Conservation (phyloP, 2,797 vertebrate species). For the Eurystomus glaucurus region DNA sequence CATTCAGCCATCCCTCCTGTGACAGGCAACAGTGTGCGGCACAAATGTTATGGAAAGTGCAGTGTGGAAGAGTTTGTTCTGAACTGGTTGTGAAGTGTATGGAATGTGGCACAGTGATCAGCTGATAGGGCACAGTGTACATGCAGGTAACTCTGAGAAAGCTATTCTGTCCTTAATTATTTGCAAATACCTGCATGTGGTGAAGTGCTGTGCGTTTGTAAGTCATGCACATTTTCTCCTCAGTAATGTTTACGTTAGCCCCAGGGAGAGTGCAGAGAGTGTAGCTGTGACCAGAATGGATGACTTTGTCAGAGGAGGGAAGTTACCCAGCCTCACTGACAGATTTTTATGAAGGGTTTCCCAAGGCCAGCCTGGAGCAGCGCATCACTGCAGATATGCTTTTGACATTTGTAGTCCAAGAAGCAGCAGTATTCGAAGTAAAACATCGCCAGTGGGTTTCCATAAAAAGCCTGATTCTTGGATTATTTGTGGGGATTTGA, state of each 20-base stretch:
- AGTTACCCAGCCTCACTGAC: background rate
- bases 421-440: background rate
- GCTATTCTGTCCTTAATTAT: background rate
- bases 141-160: background rate
- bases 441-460: slow-evolving; percentile 32
- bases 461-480: slow-evolving; percentile 13
- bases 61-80: background rate
- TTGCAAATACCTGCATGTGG: background rate
- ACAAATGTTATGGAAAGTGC: background rate
- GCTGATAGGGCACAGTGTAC: background rate
- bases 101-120: accelerated
- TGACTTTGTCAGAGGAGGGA: slow-evolving; percentile 24
- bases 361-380: slow-evolving; percentile 57
- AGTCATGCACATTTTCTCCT: slow-evolving; percentile 2
- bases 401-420: slow-evolving; percentile 66
- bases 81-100: accelerated
- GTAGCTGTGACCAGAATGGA: background rate
- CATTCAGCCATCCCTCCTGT: background rate
- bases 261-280: background rate
- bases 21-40: background rate
- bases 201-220: background rate
- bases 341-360: slow-evolving; percentile 62
- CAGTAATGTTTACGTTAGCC: slow-evolving; percentile 1
- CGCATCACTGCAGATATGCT: background rate
- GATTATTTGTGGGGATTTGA: slow-evolving; percentile 9